Evolutionary conservation across 1,140 invertebrate species (phyloP), one percentile per base, ranked within the genome.

Genomic region (Delia radicum): DNA sequence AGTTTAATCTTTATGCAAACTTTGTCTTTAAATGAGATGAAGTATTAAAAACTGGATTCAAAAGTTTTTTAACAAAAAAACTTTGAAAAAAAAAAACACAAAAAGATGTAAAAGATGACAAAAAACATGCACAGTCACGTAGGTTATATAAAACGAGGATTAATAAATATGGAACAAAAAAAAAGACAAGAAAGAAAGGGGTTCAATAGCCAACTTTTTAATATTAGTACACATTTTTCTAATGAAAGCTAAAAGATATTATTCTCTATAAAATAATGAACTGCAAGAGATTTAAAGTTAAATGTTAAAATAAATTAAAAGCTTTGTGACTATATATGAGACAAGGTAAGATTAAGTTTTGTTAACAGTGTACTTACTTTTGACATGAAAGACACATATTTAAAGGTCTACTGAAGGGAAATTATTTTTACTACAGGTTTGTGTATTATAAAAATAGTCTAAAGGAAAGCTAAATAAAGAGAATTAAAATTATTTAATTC

Each of bases 1-100:
- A 69, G 65, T 69, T 69, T 69, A 69, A 69, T 69, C 65, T 69
- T 69, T 33, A 69, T 69, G 65, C 65, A 69, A 69, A 69, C 65
- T 69, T 69, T 69, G 65, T 69, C 65, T 69, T 21, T 21, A 37
- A 69, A 69, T 69, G 65, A 69, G 65, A 69, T 69, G 62, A 33
- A 69, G 65, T 69, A 69, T 69, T 69, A 12, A 69, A 37, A 37
- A 55, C 48, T 55, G 48, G 48, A 21, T 55, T 18, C n/a, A 21
- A 55, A 55, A 55, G 21, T 21, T 55, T 55, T 21, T 55, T n/a
- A 33, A 37, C 18, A 69, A 65, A 24, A 28, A 65, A 65, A 28
- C 3, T n/a, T 21, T 21, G 8, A n/a, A 65, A 69, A 69, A 69
- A 24, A n/a, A n/a, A n/a, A n/a, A n/a, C n/a, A 33, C 29, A 33